Evolutionary conservation across 2,113 vertebrate genomes (phyloP).

Genomic region (Dryoscopus gambensis): DNA sequence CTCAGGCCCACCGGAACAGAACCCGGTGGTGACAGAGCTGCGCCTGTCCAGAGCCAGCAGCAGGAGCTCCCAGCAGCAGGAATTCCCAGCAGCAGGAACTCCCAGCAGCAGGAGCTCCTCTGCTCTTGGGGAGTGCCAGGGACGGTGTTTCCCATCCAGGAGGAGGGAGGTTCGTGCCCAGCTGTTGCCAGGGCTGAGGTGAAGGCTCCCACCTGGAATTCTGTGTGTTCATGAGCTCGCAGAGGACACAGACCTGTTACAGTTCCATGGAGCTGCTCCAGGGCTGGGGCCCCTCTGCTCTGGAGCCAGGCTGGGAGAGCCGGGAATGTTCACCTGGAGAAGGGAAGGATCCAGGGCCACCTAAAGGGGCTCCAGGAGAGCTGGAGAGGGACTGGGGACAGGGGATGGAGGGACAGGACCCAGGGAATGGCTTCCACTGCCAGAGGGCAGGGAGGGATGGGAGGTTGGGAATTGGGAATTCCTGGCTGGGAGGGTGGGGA

Average conservation of each 20-base stretch:
- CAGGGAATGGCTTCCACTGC: background rate
- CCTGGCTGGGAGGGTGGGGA: background rate
- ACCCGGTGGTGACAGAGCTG: background rate
- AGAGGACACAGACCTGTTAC: background rate
- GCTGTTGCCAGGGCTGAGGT: rapidly evolving
- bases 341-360: background rate
- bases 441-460: background rate
- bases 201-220: background rate
- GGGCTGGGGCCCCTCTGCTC: background rate
- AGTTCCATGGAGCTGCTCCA: background rate
- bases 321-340: background rate
- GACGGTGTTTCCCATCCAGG: rapidly evolving
- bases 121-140: background rate
- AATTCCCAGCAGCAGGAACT: background rate
- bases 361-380: background rate
- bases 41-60: background rate
- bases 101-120: background rate
- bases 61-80: background rate
- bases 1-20: rapidly evolving
- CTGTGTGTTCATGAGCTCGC: background rate
- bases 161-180: background rate
- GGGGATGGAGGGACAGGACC: background rate
- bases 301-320: background rate
- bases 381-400: background rate
- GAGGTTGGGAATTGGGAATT: background rate